Conservation (phyloP, 2,113 vertebrate species). For the Eulemur rufifrons region DNA sequence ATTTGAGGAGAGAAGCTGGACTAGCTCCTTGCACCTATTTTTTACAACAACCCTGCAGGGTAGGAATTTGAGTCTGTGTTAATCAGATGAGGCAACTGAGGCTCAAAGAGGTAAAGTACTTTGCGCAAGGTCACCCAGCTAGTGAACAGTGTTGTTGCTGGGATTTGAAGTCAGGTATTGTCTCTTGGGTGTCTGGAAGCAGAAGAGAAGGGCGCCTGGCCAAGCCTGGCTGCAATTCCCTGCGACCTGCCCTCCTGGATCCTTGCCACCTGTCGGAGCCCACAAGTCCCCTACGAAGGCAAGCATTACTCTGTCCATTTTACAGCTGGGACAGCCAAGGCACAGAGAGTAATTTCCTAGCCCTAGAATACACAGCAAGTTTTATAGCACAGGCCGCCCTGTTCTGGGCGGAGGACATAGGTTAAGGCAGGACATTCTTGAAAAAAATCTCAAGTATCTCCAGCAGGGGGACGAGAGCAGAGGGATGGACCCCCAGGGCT, state of each 20-base stretch:
- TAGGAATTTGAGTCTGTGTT: background rate
- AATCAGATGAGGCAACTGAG: background rate
- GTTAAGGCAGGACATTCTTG: background rate
- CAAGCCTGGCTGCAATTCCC: background rate
- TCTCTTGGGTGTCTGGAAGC: background rate
- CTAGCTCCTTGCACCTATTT: background rate
- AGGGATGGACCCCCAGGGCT: background rate
- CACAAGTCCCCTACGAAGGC: background rate
- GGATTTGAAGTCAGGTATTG: background rate
- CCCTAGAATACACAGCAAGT: background rate
- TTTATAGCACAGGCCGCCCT: background rate
- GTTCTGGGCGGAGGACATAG: background rate
- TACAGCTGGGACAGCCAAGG: background rate
- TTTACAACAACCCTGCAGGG: background rate
- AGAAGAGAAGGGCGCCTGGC: background rate
- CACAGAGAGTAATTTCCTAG: background rate
- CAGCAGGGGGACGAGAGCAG: background rate
- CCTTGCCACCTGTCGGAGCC: background rate
- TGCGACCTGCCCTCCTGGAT: background rate
- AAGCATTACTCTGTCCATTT: background rate
- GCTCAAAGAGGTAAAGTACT: background rate
- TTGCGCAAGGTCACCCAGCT: background rate
- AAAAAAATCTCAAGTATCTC: background rate
- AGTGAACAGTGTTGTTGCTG: background rate
- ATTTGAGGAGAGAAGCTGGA: background rate